A percentile compares a stretch with the other conserved stretches of the same genome.
Evolutionary conservation across 2,113 vertebrate species (phyloP).

Genomic region (Chascanopsetta lugubris): DNA sequence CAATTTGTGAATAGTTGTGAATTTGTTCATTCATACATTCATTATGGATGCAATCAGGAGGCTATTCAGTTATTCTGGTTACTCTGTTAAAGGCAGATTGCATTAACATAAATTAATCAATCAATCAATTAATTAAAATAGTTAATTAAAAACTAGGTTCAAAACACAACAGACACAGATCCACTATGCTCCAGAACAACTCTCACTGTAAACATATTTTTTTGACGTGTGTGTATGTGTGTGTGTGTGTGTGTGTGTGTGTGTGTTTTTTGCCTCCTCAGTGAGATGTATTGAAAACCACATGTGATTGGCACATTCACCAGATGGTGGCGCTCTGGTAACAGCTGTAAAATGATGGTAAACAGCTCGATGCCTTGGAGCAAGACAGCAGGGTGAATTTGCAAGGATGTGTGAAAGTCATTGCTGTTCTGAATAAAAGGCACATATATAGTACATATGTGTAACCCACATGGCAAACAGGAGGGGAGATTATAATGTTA

Average conservation of each 20-base stretch:
- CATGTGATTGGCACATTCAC: slow-evolving; percentile 28
- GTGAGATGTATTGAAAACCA: not conserved
- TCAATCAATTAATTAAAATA: no score
- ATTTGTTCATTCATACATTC: not conserved
- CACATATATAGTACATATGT: not conserved
- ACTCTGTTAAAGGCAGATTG: not conserved
- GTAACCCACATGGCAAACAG: not conserved
- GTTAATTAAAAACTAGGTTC: no score
- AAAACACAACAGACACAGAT: no score
- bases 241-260: not conserved
- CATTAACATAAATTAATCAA: no score
- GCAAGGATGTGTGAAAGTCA: not conserved
- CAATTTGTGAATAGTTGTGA: not conserved
- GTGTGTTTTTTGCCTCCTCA: not conserved
- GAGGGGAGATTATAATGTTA: not conserved
- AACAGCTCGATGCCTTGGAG: slow-evolving; percentile 2
- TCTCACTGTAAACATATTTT: no score
- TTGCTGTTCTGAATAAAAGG: not conserved
- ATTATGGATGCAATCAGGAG: slow-evolving; percentile 13
- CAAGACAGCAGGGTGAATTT: slow-evolving; percentile 1
- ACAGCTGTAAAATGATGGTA: slow-evolving; percentile 43
- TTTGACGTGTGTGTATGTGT: not conserved
- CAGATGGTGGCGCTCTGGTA: slow-evolving; percentile 66
- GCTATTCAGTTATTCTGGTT: not conserved
- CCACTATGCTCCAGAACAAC: no score